Evolutionary conservation across 2,113 vertebrate species (phyloP).

Genomic region (Peromyscus maniculatus): DNA sequence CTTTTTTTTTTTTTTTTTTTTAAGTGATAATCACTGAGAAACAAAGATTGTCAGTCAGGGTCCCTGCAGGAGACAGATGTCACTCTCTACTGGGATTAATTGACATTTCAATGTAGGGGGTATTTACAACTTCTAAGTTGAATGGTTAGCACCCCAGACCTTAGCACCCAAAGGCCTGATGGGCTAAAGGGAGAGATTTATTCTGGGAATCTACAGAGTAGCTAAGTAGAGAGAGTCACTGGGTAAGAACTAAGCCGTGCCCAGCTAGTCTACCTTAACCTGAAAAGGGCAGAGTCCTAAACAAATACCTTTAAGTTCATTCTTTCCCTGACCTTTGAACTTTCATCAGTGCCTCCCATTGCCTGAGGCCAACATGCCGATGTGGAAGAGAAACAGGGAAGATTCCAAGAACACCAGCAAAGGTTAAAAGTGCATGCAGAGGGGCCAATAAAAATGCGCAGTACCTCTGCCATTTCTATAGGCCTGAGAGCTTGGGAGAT

Average conservation of each 20-base stretch:
- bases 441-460: not conserved
- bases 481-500: not conserved
- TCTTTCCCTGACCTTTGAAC: not conserved
- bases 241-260: not conserved
- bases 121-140: not conserved
- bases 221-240: not conserved
- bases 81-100: not conserved
- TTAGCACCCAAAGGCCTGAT: not conserved
- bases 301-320: not conserved
- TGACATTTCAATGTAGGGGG: conserved; percentile 22
- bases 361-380: not conserved
- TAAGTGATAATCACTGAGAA: not conserved
- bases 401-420: not conserved
- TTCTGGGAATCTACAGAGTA: not conserved
- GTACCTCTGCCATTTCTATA: not conserved
- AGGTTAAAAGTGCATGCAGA: not conserved
- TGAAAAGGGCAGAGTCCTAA: not conserved
- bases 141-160: not conserved
- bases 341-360: not conserved
- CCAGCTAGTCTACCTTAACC: not conserved
- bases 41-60: not conserved
- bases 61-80: conserved; percentile 5
- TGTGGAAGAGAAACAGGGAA: not conserved
- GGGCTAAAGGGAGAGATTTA: not conserved
- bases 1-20: not conserved